Evolutionary conservation across 2,888 invertebrate genomes (phyloP), one percentile per base, ranked within the genome.

Genomic region (Napeogenes sylphis): DNA sequence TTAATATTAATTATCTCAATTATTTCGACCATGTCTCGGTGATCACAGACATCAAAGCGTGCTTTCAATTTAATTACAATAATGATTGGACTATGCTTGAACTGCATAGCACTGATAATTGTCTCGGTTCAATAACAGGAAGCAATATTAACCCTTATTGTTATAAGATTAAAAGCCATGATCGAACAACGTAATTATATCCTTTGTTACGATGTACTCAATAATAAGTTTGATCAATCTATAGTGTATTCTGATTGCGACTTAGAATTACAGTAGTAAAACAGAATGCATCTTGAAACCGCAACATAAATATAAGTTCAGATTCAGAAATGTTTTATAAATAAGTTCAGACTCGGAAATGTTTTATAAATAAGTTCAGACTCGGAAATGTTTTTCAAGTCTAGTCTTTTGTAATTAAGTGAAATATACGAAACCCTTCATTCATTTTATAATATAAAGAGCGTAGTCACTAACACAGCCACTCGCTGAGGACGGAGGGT

Each of bases 1-100:
- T 58, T 56, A 55, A 60, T 57, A 55, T 57, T 58, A 55, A 64
- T 61, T 47, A 55, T 60, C 46, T 64, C 57, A 64, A 57, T 51
- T 60, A 64, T 61, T 58, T 55, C 65, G 62, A 59, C 63, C 67
- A 64, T 70, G 66, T 55, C 59, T 59, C 53, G 58, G 54, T 59
- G 63, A 66, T 61, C 54, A 55, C 55, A 61, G 65, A 73, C 74
- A 76, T 80, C 78, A 81, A 80, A 79, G 78, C 77, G 71, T 70
- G 70, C 72, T 71, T 72, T 73, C 71, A 68, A 78, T 78, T 78
- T 75, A 79, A 81, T 81, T 77, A 79, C 73, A 62, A 72, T 75
- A 76, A 77, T 76, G 75, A 83, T 81, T 77, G 75, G 72, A 75
- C 75, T 73, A 30, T 61, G 57, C 47, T 33, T 32, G 4, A 33